phyloP scores from a whole-genome alignment of 2,888 invertebrate species.

The Nipponacmea schrenckii region DNA sequence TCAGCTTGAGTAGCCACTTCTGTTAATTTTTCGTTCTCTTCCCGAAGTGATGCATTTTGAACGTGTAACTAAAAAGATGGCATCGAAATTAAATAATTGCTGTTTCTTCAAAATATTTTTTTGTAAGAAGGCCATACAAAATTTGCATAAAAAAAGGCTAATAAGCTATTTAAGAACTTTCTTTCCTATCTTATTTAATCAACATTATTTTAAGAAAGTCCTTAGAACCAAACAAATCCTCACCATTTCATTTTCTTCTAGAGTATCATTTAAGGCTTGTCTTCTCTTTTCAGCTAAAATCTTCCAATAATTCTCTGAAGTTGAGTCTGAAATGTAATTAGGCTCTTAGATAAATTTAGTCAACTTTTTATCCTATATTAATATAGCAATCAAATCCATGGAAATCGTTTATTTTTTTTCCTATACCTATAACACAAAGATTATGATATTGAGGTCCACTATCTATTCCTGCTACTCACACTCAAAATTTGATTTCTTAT shows the following conservation, averaged over 20 bases:
- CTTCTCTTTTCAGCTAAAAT: conserved; percentile 57
- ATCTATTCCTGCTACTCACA: not conserved
- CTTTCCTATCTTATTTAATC: too few relatives aligned
- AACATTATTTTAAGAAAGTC: too few relatives aligned
- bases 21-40: conserved; percentile 52
- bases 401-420: too few relatives aligned
- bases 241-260: conserved; percentile 59
- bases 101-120: too few relatives aligned
- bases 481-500: too few relatives aligned
- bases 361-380: too few relatives aligned
- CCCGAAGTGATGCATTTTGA: conserved; percentile 46
- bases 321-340: conserved; percentile 40
- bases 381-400: not conserved
- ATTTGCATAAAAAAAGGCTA: too few relatives aligned
- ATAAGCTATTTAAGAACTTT: too few relatives aligned
- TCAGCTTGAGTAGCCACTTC: conserved; percentile 54
- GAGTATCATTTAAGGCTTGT: conserved; percentile 53
- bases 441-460: too few relatives aligned
- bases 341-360: too few relatives aligned
- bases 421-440: too few relatives aligned
- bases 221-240: not conserved
- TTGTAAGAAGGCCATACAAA: too few relatives aligned
- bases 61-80: conserved; percentile 34
- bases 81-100: not conserved
- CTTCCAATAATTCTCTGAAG: conserved; percentile 57